Base-by-base conservation (phyloP, 2,113 vertebrate species). In the Mastomys coucha region DNA sequence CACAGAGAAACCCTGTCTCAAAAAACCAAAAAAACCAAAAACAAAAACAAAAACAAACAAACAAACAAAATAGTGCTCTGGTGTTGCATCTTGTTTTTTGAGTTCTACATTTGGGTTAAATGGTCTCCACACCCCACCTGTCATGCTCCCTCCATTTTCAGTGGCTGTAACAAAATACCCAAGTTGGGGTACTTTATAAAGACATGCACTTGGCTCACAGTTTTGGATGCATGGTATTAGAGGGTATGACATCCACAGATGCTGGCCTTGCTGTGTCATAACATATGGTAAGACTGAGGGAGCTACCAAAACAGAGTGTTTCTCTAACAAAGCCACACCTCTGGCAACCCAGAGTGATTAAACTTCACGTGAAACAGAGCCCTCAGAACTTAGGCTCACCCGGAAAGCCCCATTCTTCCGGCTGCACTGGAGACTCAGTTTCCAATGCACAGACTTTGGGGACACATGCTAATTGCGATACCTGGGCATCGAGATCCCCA, bases 101-200 rank as follows among this genome's bases (percentile, higher is more conserved):
- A 81, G 51, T 16, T 75, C 24, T 39, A 10, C 17, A 7, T 1
- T 1, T 6, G 17, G 12, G 2, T 49, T 13, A 11, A 1, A 0
- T 33, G 16, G 36, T 88, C 49, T 36, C 58, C 49, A 7, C 1
- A 3, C 5, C 39, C 85, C 31, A 39, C 56, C 69, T 45, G 65
- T 33, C 6, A 42, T 22, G 28, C 7, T 53, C 33, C 42, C 20
- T 58, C 33, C 24, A 58, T 58, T 36, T 28, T 76, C 33, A 53
- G 42, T 58, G 58, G 36, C 45, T 56, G 33, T 42, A 56, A 69
- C 72, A 65, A 67, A 90, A 90, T 36, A 65, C 13, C 16, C 6
- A 45, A 85, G 28, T 36, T 3, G 8, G 42, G 36, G 45, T 51
- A 53, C 4, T 53, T 65, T 75, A 53, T 13, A 90, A 76, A 76